Evolutionary conservation across 2,888 invertebrate species (phyloP).

Genomic region (Pinctada fucata): DNA sequence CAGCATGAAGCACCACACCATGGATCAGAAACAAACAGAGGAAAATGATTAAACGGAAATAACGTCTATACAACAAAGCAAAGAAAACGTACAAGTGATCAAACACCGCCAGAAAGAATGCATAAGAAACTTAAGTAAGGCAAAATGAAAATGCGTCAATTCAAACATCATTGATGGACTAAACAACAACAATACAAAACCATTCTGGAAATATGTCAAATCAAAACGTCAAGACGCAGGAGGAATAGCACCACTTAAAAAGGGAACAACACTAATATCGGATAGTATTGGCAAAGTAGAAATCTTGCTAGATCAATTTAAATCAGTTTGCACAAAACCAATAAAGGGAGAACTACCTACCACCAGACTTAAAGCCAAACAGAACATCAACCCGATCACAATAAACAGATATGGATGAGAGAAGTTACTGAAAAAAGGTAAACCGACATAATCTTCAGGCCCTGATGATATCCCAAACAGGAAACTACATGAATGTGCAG

Average conservation of each 20-base stretch:
- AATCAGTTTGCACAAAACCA: constrained; percentile 36
- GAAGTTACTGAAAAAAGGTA: constrained; percentile 37
- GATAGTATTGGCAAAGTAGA: constrained; percentile 41
- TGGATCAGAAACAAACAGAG: constrained; percentile 13
- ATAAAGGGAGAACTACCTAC: not conserved
- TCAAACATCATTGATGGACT: constrained; percentile 37
- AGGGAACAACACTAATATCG: constrained; percentile 30
- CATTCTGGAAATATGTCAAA: constrained; percentile 9
- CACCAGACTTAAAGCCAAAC: constrained; percentile 10
- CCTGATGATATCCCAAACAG: constrained; percentile 42
- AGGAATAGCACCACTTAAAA: not conserved
- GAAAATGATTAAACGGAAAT: constrained; percentile 18
- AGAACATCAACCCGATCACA: constrained; percentile 15
- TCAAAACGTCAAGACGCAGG: constrained; percentile 26
- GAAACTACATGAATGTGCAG: constrained; percentile 39
- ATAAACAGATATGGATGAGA: constrained; percentile 28
- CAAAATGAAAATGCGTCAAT: constrained; percentile 37
- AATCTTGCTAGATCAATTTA: constrained; percentile 37
- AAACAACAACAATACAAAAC: constrained; percentile 42
- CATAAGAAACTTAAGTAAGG: constrained; percentile 23
- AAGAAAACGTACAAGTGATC: constrained; percentile 31
- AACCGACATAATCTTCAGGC: constrained; percentile 35
- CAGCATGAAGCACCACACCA: constrained; percentile 5
- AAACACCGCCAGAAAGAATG: constrained; percentile 31
- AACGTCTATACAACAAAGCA: constrained; percentile 36